phyloP scores from a whole-genome alignment of 2,797 vertebrate species.

The Chiroxiphia lanceolata region DNA sequence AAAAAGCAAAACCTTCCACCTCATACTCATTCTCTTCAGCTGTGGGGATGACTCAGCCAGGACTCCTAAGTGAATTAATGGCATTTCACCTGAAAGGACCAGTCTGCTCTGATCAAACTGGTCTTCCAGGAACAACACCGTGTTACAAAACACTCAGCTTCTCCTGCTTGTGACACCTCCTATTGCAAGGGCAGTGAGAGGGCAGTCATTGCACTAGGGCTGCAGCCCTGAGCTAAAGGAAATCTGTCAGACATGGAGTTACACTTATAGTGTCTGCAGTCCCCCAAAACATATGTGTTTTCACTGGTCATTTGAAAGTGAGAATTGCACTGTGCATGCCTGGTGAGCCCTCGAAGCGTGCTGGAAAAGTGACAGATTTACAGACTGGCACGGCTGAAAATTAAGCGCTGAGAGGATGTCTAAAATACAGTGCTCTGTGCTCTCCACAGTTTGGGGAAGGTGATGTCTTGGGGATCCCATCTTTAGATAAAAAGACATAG shows the following conservation, averaged over 20 bases:
- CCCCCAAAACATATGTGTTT: not conserved
- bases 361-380: not conserved
- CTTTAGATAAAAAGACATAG: not conserved
- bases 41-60: not conserved
- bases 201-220: not conserved
- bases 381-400: not conserved
- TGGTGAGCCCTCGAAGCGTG: not conserved
- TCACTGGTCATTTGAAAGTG: not conserved
- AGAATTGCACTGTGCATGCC: accelerated
- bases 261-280: not conserved
- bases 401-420: not conserved
- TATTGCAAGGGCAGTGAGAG: not conserved
- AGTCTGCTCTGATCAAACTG: not conserved
- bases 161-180: not conserved
- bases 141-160: not conserved
- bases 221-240: not conserved
- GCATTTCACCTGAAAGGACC: not conserved
- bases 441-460: not conserved
- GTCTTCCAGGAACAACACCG: not conserved
- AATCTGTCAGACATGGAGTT: not conserved
- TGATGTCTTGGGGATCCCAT: not conserved
- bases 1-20: not conserved
- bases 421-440: not conserved
- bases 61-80: not conserved
- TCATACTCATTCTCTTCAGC: not conserved